Evolutionary conservation across 2,888 invertebrate genomes (phyloP), one percentile per base, ranked within the genome.

Genomic region (Patella pellucida): DNA sequence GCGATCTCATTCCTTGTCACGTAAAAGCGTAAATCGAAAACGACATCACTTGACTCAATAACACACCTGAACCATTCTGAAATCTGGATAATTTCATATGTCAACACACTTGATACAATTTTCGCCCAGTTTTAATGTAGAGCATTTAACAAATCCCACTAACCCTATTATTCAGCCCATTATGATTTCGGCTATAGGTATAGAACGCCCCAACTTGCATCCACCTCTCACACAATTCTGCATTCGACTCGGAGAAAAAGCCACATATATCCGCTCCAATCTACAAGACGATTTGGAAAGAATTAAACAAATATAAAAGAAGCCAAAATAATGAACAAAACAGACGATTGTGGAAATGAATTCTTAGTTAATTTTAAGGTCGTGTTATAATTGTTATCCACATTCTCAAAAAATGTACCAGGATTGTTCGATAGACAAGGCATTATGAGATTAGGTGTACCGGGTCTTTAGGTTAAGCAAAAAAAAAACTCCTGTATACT

Each of bases 231-330:
- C 86, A 86, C 72, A 86, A 76, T 62, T 85, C 84, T 1, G 76
- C 68, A 2, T 77, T 77, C 3, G 84, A 56, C 41, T 82, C 74
- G 4, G 78, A 78, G 68, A 79, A 81, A 72, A 80, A 85, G 12
- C 86, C 86, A 72, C 86, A 86, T 51, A 86, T 85, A 72, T 86
- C 86, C 12, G 84, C 83, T 3, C 86, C 86, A 16, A 84, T 80
- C 85, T 85, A 71, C 14, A 78, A 54, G 4, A 56, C 11, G 68
- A 41, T 12, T 70, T 51, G 68, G 51, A 16, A 52, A 69, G 11
- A 23, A 67, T 19, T 12, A 41, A 23, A 72, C 16, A 67, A 9
- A 31, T 23, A 19, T 27, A 14, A 23, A 11, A 15, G 2, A 68
- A n/a, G 52, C 27, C 12, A 9, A 27, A 31, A 11, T 31, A 12